Conservation (phyloP, 2,113 vertebrate species). For the Pantherophis guttatus region DNA sequence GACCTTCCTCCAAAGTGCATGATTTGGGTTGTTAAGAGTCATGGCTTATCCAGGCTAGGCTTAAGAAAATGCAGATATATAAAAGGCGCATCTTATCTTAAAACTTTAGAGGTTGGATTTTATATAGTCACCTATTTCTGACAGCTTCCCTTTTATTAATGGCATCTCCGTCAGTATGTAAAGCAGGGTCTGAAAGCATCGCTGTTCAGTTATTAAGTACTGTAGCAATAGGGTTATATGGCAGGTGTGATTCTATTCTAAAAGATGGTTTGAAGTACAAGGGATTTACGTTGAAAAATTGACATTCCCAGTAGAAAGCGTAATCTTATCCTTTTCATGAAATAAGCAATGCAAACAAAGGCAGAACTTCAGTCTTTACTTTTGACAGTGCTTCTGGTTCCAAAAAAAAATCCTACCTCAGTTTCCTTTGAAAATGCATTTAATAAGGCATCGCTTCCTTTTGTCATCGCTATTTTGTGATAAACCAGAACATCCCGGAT, state of each 20-base stretch:
- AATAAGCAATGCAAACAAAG: background rate
- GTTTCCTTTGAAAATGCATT: background rate
- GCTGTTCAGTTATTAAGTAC: background rate
- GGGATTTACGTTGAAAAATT: background rate
- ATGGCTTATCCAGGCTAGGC: background rate
- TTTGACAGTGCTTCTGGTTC: background rate
- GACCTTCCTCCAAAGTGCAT: background rate
- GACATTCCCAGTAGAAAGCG: background rate
- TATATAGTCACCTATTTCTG: background rate
- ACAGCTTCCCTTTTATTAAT: conserved; percentile 13
- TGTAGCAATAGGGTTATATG: background rate
- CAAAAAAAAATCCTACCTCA: background rate
- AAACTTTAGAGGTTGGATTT: background rate
- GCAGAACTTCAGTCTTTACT: background rate
- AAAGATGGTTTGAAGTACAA: background rate
- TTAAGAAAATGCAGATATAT: background rate
- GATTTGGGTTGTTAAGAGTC: background rate
- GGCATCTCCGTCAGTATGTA: background rate
- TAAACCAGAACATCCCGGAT: background rate
- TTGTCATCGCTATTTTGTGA: background rate
- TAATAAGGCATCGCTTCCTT: background rate
- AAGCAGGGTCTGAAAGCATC: conserved; percentile 2
- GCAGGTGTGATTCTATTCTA: background rate
- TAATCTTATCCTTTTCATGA: background rate
- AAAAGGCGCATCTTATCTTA: background rate